Evolutionary conservation across 2,113 vertebrate genomes (phyloP), one percentile per base, ranked within the genome.

Genomic region (Caranx melampygus): DNA sequence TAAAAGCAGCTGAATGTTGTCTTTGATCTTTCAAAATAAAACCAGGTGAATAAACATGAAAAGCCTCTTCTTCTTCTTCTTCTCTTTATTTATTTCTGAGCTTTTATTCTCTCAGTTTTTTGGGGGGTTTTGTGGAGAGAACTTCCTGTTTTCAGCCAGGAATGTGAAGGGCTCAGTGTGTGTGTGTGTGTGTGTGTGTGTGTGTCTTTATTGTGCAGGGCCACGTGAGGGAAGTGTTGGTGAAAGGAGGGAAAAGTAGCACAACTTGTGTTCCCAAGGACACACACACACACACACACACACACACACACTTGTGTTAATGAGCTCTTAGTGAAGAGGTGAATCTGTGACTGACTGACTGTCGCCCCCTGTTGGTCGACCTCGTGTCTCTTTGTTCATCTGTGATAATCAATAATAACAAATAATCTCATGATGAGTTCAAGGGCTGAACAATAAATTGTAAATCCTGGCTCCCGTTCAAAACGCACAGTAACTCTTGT

Each of bases 291-390:
- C 54, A 57, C 54, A 70, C 68, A 72, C 49, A 60, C 44, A 64
- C 51, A 71, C 57, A 49, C 45, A 73, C 37, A 57, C 54, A 66
- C 37, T 37, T 44, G 35, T 26, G 51, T 55, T 37, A 15, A 18
- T 37, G 51, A 45, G 11, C 26, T 26, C 26, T 26, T 26, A 26
- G 26, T 26, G 44, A 3, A 45, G 44, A 45, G 3, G 15, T 49
- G 47, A 1, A 18, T 49, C 15, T 49, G 49, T 20, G 26, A 26
- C 26, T 26, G 26, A 26, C 26, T 26, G 37, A 6, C 6, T 4
- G 44, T 76, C 67, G 45, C 82, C 86, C 75, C 13, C 83, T 70
- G 37, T 0, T 63, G 79, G 58, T n/a, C 2, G n/a, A 49, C 51
- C 6, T 37, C 35, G 7, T 37, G 37, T 37, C 37, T 37, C 6